Percentiles rank a stretch among this genome's conserved stretches.
phyloP scores from a whole-genome alignment of 2,797 vertebrate species.

The Platyrinchus mystaceus region DNA sequence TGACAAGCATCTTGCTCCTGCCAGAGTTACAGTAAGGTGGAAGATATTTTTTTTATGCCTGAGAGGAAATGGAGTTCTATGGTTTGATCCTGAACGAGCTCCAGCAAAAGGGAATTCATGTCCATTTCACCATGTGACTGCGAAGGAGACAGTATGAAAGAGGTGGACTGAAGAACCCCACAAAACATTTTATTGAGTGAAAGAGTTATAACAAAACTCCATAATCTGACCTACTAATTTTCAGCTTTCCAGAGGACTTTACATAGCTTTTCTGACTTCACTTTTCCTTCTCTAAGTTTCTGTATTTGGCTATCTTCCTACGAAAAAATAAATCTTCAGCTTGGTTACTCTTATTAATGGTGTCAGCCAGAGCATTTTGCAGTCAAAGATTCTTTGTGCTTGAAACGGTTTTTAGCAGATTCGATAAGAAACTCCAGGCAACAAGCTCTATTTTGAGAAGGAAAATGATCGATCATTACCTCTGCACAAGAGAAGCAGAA shows the following conservation, averaged over 20 bases:
- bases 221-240: neutral
- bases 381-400: neutral
- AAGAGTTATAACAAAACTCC: neutral
- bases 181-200: neutral
- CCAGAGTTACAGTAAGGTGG: neutral
- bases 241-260: neutral
- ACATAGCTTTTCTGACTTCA: neutral
- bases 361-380: neutral
- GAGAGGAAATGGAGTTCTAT: neutral
- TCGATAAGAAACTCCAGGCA: slow-evolving; percentile 16
- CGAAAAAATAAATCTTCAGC: neutral
- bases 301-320: neutral
- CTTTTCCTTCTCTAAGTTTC: neutral
- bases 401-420: neutral
- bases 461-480: slow-evolving; percentile 19
- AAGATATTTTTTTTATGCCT: neutral
- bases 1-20: neutral
- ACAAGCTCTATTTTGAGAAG: slow-evolving; percentile 16
- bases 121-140: neutral
- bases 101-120: neutral
- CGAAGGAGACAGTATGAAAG: neutral
- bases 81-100: neutral
- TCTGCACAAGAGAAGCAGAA: neutral
- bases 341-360: slow-evolving; percentile 27
- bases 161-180: neutral